These are phyloP conservation scores for Pachliopta kotzebuea DNA, from an alignment of 2,888 invertebrate genomes.

Conservation along the genomic window DNA sequence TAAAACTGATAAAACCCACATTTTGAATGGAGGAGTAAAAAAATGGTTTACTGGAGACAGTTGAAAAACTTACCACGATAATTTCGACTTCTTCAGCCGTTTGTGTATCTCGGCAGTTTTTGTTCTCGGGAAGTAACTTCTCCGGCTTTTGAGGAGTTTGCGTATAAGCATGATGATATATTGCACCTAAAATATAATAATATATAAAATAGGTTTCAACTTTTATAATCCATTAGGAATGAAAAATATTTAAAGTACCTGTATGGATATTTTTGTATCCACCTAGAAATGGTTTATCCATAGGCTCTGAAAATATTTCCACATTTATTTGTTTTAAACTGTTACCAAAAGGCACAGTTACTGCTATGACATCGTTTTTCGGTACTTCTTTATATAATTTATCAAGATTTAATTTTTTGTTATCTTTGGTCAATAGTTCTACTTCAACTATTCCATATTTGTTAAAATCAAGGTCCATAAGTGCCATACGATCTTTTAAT, in stretches of 20 bases:
- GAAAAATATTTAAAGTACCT: slow-evolving; percentile 53
- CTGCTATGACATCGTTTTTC: slow-evolving; percentile 66
- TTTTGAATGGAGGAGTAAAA: background rate
- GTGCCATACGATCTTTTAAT: slow-evolving; percentile 64
- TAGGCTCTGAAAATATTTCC: slow-evolving; percentile 71
- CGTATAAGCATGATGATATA: slow-evolving; percentile 90
- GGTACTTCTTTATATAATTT: slow-evolving; percentile 69
- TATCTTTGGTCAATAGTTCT: slow-evolving; percentile 66
- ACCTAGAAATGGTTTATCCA: slow-evolving; percentile 88
- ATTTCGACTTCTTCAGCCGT: slow-evolving; percentile 79
- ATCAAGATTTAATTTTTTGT: slow-evolving; percentile 60
- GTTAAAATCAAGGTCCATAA: slow-evolving; percentile 71
- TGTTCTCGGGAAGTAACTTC: slow-evolving; percentile 72
- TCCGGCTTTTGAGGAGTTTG: slow-evolving; percentile 86
- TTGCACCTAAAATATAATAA: slow-evolving; percentile 60
- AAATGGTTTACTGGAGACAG: background rate
- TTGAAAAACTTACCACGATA: slow-evolving; percentile 56
- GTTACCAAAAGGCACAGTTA: slow-evolving; percentile 63
- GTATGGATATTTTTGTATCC: slow-evolving; percentile 88
- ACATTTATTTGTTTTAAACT: slow-evolving; percentile 68
- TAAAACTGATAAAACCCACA: too few species aligned
- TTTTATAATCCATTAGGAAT: background rate
- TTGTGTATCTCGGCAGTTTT: slow-evolving; percentile 83
- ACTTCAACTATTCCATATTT: slow-evolving; percentile 73
- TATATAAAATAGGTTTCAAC: background rate